Conservation (phyloP, 2,888 invertebrate species). For the Holacanthella duospinosa region DNA sequence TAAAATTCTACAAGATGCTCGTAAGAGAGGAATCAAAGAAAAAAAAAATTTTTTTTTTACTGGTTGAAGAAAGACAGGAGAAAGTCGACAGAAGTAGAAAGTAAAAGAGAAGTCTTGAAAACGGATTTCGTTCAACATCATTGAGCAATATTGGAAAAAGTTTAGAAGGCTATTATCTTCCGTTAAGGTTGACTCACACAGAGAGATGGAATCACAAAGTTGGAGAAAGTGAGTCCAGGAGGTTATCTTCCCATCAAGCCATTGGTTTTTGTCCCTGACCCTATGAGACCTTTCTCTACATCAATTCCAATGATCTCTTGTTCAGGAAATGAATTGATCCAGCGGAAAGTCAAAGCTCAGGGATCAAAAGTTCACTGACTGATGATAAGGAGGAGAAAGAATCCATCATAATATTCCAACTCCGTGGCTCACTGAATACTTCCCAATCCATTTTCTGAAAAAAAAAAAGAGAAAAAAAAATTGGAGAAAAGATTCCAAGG, state of each 20-base stretch:
- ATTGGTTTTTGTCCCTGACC: no score
- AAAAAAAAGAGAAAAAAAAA: no score
- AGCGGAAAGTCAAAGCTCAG: background rate
- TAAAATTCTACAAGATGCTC: background rate
- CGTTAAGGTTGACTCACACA: no score
- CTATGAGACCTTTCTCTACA: no score
- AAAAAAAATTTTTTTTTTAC: background rate
- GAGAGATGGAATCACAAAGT: background rate
- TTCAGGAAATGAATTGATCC: background rate
- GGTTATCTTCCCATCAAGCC: no score
- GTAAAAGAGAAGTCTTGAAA: no score
- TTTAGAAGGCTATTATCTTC: constrained; percentile 1
- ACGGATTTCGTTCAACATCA: no score
- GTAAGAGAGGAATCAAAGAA: background rate
- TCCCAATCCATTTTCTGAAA: background rate
- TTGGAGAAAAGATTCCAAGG: no score
- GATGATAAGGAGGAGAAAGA: background rate
- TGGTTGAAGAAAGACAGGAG: background rate
- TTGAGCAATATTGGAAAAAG: constrained; percentile 2
- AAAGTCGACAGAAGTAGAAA: no score
- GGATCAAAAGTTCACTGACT: background rate
- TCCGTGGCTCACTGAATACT: background rate
- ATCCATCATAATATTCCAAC: background rate
- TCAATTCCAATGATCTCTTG: no score
- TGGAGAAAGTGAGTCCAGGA: background rate